phyloP scores from a whole-genome alignment of 2,797 vertebrate species.

The Decapterus maruadsi region DNA sequence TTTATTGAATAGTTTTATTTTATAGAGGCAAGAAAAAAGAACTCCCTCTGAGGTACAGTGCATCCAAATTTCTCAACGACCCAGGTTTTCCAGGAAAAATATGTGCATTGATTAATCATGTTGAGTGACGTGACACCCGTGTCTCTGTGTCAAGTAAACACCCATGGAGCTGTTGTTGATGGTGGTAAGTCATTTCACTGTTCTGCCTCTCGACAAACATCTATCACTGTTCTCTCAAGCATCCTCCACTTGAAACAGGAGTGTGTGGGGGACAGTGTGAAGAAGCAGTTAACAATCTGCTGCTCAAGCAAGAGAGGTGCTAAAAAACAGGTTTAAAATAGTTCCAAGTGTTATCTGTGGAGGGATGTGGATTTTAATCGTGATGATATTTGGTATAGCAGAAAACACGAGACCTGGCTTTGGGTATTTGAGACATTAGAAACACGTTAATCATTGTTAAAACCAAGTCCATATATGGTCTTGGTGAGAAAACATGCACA shows the following conservation, averaged over 20 bases:
- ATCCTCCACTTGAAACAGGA: constrained; percentile 68
- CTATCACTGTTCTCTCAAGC: constrained; percentile 62
- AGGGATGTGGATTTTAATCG: constrained; percentile 34
- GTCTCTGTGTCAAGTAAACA: constrained; percentile 58
- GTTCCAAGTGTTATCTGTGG: constrained; percentile 61
- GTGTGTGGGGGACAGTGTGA: constrained; percentile 79
- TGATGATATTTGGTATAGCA: constrained; percentile 7
- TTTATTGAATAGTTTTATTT: constrained; percentile 29
- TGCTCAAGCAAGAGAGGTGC: constrained; percentile 71
- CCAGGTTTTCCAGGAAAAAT: constrained; percentile 24
- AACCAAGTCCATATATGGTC: background rate
- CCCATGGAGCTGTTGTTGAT: constrained; percentile 70
- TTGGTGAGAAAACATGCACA: background rate
- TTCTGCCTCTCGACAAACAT: constrained; percentile 66
- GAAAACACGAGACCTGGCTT: background rate
- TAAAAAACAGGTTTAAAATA: constrained; percentile 74
- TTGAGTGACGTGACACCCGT: constrained; percentile 52
- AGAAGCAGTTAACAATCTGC: constrained; percentile 77
- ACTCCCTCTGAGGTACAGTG: background rate
- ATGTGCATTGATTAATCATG: constrained; percentile 40
- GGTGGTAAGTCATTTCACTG: constrained; percentile 53
- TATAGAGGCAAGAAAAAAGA: background rate
- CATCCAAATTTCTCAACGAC: constrained; percentile 11
- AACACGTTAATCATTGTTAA: constrained; percentile 14
- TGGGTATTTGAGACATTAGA: background rate